Evolutionary conservation across 2,888 invertebrate species (phyloP), one percentile per base, ranked within the genome.

Genomic region (Andricus curvator): DNA sequence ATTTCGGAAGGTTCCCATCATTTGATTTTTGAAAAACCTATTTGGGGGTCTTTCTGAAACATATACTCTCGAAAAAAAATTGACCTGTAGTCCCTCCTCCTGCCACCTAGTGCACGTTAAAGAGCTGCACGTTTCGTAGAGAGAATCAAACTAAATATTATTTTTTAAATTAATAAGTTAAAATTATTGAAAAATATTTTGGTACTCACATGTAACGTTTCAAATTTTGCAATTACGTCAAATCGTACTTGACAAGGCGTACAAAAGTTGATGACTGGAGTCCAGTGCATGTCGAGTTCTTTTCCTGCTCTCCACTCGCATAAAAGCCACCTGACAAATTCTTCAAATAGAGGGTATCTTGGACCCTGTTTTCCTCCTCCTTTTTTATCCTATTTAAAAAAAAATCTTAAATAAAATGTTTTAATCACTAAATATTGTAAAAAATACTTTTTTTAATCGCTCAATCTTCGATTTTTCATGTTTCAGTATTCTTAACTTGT

Each of bases 161-260:
- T 56, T n/a, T 56, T n/a, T 56, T 9, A n/a, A 56, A 2, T n/a
- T 9, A 56, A 8, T 56, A 9, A 56, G n/a, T n/a, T 64, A 9
- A 64, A 64, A 15, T 64, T 13, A 15, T 15, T 0, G 4, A 9
- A 17, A 17, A 33, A 64, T 11, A 17, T 74, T 70, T 20, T 70
- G 5, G 17, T 44, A 88, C 90, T 91, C 91, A 96, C 96, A 88
- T 96, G 96, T 77, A 97, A 93, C 20, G 97, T 97, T 92, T 97
- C 97, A 88, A 97, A 97, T 93, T 97, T 97, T 80, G 96, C 94
- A 86, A 97, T 96, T 78, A 97, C 94, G 90, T 97, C 96, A 89
- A 97, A 97, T 89, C 96, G 95, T 87, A 97, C 96, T 93, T 96
- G 95, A 93, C 97, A 97, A 0, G 97, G 97, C 51, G 97, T 97